Conservation (phyloP, 1,140 invertebrate genomes). For the Maconellicoccus hirsutus region DNA sequence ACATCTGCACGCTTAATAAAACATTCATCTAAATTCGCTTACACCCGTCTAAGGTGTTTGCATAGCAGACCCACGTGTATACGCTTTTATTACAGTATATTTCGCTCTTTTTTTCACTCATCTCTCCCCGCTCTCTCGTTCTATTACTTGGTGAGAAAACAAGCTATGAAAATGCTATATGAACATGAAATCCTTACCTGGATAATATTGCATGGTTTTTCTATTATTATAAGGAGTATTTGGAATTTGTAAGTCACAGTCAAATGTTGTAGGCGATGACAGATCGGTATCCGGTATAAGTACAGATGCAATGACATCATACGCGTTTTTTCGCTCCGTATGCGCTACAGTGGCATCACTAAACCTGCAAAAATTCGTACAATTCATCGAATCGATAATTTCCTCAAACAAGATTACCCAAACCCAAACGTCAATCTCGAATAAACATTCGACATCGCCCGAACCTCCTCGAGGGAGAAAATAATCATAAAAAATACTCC, state of each 20-base stretch:
- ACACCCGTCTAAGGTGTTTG: background rate
- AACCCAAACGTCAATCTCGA: too few species aligned
- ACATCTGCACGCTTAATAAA: background rate
- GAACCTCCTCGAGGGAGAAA: too few species aligned
- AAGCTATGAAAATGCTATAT: too few species aligned
- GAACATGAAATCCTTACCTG: too few species aligned
- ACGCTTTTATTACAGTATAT: background rate
- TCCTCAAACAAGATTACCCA: too few species aligned
- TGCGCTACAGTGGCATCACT: background rate
- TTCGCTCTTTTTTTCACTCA: background rate
- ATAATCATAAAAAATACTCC: too few species aligned
- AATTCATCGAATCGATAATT: too few species aligned
- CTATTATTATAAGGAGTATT: conserved; percentile 20
- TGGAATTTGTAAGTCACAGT: conserved; percentile 23
- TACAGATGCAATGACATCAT: conserved; percentile 2
- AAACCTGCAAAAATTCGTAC: conserved; percentile 1
- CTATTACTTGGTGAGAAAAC: too few species aligned
- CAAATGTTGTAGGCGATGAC: background rate
- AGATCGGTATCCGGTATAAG: conserved; percentile 15
- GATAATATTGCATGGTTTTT: conserved; percentile 23
- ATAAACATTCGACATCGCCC: too few species aligned
- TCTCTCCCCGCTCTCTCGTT: too few species aligned
- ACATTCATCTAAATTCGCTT: background rate
- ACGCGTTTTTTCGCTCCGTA: background rate
- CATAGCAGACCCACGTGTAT: background rate